Conservation (phyloP, 2,797 vertebrate genomes). For the Siniperca undulata region DNA sequence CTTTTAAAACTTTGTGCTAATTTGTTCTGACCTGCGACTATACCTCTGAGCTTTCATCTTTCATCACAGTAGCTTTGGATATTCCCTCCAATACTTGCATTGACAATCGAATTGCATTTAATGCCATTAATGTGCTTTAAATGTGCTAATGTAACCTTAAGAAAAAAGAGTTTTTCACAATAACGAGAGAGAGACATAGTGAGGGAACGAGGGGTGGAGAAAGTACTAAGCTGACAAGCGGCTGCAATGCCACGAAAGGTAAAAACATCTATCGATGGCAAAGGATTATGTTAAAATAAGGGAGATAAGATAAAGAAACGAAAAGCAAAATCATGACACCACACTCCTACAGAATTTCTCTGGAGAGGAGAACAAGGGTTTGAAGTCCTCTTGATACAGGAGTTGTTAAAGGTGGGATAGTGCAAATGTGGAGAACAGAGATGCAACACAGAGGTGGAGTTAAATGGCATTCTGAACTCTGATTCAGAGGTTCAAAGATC, state of each 20-base stretch:
- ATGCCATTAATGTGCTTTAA: conserved; percentile 30
- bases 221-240: conserved; percentile 4
- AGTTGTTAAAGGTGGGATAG: not conserved
- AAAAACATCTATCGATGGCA: not conserved
- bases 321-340: not conserved
- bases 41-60: conserved; percentile 29
- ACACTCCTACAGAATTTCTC: not conserved
- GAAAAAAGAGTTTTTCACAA: conserved; percentile 25
- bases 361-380: not conserved
- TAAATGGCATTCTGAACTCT: not conserved
- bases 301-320: not conserved
- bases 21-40: conserved; percentile 41
- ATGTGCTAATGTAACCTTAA: conserved; percentile 17
- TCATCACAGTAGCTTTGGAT: conserved; percentile 32
- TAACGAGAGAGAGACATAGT: not conserved
- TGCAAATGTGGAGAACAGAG: not conserved
- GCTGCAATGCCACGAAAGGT: not conserved
- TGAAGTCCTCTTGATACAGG: not conserved
- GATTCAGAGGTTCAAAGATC: conserved; percentile 9
- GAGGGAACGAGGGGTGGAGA: not conserved
- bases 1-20: conserved; percentile 28
- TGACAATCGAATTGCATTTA: conserved; percentile 30
- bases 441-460: not conserved
- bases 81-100: conserved; percentile 14
- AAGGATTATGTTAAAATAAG: not conserved